These are phyloP conservation scores for Macrotis lagotis DNA, from an alignment of 2,113 vertebrate genomes.

Conservation along the genomic window DNA sequence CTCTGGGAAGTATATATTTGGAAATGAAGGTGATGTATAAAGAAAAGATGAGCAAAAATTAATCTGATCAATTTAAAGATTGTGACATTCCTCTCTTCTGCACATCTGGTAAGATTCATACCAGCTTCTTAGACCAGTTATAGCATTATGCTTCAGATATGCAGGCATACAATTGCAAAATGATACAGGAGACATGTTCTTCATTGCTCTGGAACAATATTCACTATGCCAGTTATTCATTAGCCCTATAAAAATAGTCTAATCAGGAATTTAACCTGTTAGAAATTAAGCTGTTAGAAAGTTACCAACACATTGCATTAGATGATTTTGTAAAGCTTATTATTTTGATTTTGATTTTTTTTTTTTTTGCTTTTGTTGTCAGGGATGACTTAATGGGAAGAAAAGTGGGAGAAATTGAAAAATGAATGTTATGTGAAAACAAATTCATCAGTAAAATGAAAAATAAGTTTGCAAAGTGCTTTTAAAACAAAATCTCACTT, in stretches of 20 bases:
- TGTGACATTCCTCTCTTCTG: neutral
- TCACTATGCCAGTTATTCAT: neutral
- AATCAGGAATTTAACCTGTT: neutral
- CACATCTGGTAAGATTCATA: neutral
- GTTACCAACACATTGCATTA: neutral
- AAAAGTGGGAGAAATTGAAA: neutral
- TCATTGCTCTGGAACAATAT: neutral
- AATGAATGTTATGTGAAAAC: neutral
- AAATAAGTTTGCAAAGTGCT: neutral
- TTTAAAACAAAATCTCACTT: neutral
- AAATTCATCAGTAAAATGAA: neutral
- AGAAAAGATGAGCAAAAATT: neutral
- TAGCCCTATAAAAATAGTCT: neutral
- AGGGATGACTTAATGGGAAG: neutral
- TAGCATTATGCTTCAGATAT: neutral
- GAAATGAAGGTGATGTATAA: neutral
- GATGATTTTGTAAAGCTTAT: neutral
- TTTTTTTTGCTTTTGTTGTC: neutral
- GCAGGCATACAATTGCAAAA: constrained; percentile 16
- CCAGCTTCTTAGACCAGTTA: neutral
- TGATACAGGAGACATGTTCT: neutral
- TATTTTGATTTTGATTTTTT: neutral
- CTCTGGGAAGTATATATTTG: neutral
- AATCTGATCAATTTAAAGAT: neutral
- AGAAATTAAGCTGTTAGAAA: neutral